A percentile compares a stretch with the other conserved stretches of the same genome.
phyloP scores from a whole-genome alignment of 2,888 invertebrate genomes.

The Drosophila phalerata region DNA sequence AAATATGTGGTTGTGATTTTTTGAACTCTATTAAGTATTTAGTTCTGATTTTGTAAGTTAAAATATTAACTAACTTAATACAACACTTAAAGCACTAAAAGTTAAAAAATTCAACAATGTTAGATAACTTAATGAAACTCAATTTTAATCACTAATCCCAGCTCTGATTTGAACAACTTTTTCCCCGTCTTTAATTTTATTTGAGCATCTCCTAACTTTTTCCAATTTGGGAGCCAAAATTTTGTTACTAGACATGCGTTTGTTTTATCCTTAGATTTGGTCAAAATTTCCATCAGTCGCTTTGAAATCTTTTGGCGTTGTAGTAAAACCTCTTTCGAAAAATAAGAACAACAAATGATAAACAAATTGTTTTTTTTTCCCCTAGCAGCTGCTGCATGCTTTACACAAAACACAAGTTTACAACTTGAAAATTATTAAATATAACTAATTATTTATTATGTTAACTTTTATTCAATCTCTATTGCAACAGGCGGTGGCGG shows the following conservation, averaged over 20 bases:
- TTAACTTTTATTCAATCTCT: slow-evolving; percentile 12
- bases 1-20: too few relatives aligned
- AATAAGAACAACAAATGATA: neutral
- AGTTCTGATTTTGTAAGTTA: too few relatives aligned
- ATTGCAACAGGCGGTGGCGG: slow-evolving; percentile 73
- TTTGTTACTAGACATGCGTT: slow-evolving; percentile 39
- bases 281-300: slow-evolving; percentile 73
- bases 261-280: slow-evolving; percentile 70
- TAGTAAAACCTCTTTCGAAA: slow-evolving; percentile 37
- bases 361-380: slow-evolving; percentile 28
- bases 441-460: slow-evolving; percentile 7
- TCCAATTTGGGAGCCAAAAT: slow-evolving; percentile 48
- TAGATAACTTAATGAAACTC: too few relatives aligned
- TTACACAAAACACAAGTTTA: neutral
- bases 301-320: slow-evolving; percentile 64
- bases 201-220: slow-evolving; percentile 26
- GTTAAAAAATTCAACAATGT: too few relatives aligned
- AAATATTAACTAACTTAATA: too few relatives aligned
- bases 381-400: slow-evolving; percentile 50
- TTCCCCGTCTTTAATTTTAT: slow-evolving; percentile 48
- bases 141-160: neutral
- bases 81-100: too few relatives aligned
- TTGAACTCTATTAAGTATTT: too few relatives aligned
- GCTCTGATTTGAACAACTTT: slow-evolving; percentile 42
- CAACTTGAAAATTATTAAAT: neutral